phyloP scores from a whole-genome alignment of 2,113 vertebrate genomes.

The Muscicapa adusta region DNA sequence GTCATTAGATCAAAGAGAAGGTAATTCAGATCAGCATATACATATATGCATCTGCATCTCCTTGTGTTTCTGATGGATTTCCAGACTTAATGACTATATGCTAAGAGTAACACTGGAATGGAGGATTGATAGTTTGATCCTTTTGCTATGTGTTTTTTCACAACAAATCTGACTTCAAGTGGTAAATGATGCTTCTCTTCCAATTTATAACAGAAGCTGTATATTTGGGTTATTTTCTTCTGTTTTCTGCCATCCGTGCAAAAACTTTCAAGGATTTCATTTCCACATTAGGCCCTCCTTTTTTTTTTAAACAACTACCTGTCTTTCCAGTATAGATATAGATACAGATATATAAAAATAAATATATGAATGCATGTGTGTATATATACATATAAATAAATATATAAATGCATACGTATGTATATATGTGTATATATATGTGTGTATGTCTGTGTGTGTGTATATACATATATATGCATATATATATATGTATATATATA shows the following conservation, averaged over 20 bases:
- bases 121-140: not conserved
- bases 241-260: not conserved
- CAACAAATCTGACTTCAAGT: not conserved
- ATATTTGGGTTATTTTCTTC: not conserved
- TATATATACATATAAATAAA: not conserved
- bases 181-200: not conserved
- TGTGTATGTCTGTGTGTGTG: too few relatives aligned
- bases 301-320: not conserved
- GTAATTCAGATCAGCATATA: not conserved
- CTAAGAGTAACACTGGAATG: not conserved
- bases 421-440: not conserved
- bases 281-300: not conserved
- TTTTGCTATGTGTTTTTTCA: not conserved
- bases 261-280: not conserved
- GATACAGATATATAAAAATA: not conserved
- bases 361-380: too few relatives aligned
- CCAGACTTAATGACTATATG: not conserved
- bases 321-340: not conserved
- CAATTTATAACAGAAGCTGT: not conserved
- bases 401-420: too few relatives aligned
- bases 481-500: not conserved
- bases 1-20: not conserved
- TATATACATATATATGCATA: not conserved
- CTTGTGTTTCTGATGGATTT: not conserved
- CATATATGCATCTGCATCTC: not conserved